These are phyloP conservation scores for Chelon labrosus DNA, from an alignment of 2,797 vertebrate species.

Conservation along the genomic window DNA sequence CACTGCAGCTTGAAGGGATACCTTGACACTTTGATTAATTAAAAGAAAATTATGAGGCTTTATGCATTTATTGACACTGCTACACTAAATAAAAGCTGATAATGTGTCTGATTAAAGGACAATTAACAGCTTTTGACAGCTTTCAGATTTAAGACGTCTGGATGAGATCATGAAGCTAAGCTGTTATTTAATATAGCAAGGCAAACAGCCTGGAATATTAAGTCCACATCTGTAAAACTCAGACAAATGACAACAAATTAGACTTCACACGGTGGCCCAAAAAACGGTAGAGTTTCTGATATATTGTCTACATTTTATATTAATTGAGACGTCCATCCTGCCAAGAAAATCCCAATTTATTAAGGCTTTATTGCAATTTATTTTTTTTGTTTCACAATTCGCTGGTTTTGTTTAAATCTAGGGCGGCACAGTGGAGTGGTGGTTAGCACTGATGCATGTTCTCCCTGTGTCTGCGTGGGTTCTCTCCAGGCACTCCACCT, in stretches of 20 bases:
- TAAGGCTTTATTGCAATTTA: too few relatives aligned
- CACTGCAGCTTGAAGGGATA: conserved; percentile 46
- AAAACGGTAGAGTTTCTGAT: too few relatives aligned
- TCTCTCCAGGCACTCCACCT: too few relatives aligned
- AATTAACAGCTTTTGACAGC: not conserved
- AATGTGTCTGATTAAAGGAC: not conserved
- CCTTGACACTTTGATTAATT: conserved; percentile 53
- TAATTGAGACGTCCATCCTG: too few relatives aligned
- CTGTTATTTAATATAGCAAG: conserved; percentile 1
- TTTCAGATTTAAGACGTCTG: not conserved
- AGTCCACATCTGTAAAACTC: not conserved
- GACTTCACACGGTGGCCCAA: not conserved
- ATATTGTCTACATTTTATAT: too few relatives aligned
- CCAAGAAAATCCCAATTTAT: too few relatives aligned
- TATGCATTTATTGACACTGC: not conserved
- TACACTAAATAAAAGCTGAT: not conserved
- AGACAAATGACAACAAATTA: not conserved
- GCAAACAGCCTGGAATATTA: conserved; percentile 1
- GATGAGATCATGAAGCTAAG: not conserved
- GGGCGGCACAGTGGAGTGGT: too few relatives aligned
- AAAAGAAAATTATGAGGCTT: not conserved
- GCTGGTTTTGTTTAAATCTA: too few relatives aligned
- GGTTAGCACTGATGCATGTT: too few relatives aligned
- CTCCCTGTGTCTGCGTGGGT: too few relatives aligned
- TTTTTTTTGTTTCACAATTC: too few relatives aligned